A percentile compares a stretch with the other conserved stretches of the same genome.
Evolutionary conservation across 2,113 vertebrate species (phyloP).

Genomic region (Campylomormyrus numenius): DNA sequence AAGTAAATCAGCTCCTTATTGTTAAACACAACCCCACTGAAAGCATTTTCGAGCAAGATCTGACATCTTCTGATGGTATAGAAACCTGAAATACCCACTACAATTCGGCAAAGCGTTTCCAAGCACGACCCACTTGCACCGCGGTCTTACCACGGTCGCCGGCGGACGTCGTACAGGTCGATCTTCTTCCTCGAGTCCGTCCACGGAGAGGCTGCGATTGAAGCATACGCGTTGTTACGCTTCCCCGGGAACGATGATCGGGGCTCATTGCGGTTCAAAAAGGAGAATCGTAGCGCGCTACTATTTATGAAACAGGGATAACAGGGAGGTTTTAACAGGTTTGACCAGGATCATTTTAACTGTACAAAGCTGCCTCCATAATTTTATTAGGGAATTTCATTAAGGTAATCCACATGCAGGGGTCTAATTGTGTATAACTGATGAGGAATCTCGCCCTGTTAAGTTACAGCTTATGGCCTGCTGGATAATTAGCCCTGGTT

Average conservation of each 20-base stretch:
- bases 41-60: not conserved
- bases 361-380: not conserved
- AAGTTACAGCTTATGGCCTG: not conserved
- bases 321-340: not conserved
- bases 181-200: conserved; percentile 80
- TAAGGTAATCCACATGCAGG: not conserved
- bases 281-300: not conserved
- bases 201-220: conserved; percentile 82
- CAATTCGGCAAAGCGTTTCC: not conserved
- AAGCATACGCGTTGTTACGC: not conserved
- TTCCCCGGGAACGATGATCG: not conserved
- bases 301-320: not conserved
- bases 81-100: not conserved
- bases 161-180: conserved; percentile 92
- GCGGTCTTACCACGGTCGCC: conserved; percentile 82
- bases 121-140: not conserved
- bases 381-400: not conserved
- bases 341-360: not conserved
- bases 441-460: not conserved
- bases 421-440: not conserved
- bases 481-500: not conserved
- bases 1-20: not conserved
- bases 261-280: conserved; percentile 3
- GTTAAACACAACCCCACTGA: not conserved
- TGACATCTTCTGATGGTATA: not conserved